These are phyloP conservation scores for Xestia xanthographa DNA, from an alignment of 2,888 invertebrate genomes.

Conservation along the genomic window DNA sequence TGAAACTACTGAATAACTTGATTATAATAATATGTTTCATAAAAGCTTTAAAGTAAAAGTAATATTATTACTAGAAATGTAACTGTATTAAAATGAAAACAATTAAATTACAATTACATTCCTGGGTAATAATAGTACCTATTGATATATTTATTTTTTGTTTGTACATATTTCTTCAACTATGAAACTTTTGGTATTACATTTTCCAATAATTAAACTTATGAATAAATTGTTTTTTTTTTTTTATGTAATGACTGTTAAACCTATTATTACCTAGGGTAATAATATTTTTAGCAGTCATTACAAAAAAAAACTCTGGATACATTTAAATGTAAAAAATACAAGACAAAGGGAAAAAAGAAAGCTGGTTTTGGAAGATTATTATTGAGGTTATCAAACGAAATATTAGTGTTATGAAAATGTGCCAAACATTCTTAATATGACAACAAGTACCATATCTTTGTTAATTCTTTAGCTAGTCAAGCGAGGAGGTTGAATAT, in stretches of 20 bases:
- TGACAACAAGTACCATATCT: not conserved
- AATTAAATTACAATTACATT: not conserved
- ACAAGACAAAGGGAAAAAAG: not conserved
- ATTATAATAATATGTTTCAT: slow-evolving; percentile 1
- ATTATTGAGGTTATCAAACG: not conserved
- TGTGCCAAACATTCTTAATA: not conserved
- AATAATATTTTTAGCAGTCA: not conserved
- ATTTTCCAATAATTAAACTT: slow-evolving; percentile 3
- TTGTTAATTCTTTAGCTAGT: not conserved
- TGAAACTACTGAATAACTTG: not conserved
- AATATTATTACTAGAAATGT: not conserved
- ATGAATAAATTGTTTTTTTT: not conserved
- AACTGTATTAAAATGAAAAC: not conserved
- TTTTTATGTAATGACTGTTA: not conserved
- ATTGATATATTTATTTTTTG: not conserved
- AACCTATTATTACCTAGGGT: not conserved
- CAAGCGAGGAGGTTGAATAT: not conserved
- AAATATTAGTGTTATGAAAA: not conserved
- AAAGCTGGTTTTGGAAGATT: not conserved
- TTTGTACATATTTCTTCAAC: not conserved
- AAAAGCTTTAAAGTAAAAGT: not conserved
- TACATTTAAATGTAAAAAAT: not conserved
- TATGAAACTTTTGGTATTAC: not conserved
- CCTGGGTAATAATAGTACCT: not conserved
- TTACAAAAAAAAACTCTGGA: not conserved